phyloP scores from a whole-genome alignment of 2,113 vertebrate genomes.

The Setophaga petechia region DNA sequence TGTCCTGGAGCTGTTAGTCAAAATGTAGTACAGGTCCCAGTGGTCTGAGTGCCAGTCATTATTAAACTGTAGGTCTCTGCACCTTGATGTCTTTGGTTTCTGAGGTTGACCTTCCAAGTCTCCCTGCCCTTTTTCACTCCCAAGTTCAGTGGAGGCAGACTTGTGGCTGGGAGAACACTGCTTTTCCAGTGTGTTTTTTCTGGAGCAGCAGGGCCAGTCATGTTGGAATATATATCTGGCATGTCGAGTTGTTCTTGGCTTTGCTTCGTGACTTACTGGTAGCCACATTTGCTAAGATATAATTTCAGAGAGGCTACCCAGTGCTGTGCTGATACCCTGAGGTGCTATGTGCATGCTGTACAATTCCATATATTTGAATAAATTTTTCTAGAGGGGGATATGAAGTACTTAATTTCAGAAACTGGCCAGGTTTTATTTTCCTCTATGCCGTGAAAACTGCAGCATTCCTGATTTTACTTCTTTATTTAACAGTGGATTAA shows the following conservation, averaged over 20 bases:
- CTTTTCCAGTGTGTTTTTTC: neutral
- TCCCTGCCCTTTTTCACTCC: neutral
- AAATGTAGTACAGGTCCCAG: neutral
- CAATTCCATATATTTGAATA: neutral
- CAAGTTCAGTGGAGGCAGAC: neutral
- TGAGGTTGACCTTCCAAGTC: neutral
- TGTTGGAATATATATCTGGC: neutral
- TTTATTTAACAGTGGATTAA: neutral
- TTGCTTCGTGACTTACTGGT: neutral
- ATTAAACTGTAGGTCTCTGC: neutral
- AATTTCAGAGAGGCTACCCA: neutral
- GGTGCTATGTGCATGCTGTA: neutral
- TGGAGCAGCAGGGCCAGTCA: neutral
- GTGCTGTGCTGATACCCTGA: neutral
- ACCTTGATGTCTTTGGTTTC: neutral
- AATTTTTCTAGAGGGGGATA: neutral
- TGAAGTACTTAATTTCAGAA: neutral
- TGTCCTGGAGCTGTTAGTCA: neutral
- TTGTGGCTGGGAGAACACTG: neutral
- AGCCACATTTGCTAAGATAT: neutral
- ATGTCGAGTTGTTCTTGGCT: neutral
- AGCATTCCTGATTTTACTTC: neutral
- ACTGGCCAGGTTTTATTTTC: neutral
- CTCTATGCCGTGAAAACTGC: neutral
- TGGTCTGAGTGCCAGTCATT: neutral